Base-by-base conservation (phyloP, 2,113 vertebrate genomes). In the Platycercus adscitus region DNA sequence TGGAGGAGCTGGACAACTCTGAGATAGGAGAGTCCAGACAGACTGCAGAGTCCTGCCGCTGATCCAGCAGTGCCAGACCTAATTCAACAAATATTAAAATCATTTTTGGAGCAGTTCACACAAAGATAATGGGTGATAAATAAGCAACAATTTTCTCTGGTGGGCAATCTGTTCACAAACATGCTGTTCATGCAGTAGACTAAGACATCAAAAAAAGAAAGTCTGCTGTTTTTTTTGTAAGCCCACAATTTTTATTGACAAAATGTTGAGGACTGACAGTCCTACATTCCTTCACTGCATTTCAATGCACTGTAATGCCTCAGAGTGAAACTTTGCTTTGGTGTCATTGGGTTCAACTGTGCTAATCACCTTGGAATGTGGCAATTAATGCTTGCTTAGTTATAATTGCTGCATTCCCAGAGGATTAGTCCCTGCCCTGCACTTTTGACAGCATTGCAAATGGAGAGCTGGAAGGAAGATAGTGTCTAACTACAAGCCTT, bases 311-410 rank as follows among this genome's bases (percentile, higher is more conserved):
- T 75, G 58, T 39, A 55, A 21, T 25, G 79, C 90, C 79, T 93
- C 82, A 93, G 80, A 82, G 91, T 47, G 60, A 61, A 94, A 73
- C 91, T 87, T 91, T 1, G 4, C 91, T 96, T 79, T 58, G 50
- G 86, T 90, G 2, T 96, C 96, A 96, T 95, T 96, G 93, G 94
- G 94, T 92, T 94, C 80, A 85, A 91, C 93, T 78, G 91, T 55
- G 91, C 77, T 97, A 97, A 97, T 96, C 96, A 86, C 85, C 60
- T 83, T 43, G 94, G 95, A 94, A 97, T 96, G 94, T 55, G 87
- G 91, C 93, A 96, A 96, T 97, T 97, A 96, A 93, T 90, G 88
- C 85, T 95, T 91, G 92, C 81, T 95, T 94, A 94, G 89, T 89
- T 82, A 76, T 94, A 93, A 96, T 95, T 94, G 92, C 89, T 91